Base-by-base conservation (phyloP, 2,113 vertebrate species). In the Galemys pyrenaicus region DNA sequence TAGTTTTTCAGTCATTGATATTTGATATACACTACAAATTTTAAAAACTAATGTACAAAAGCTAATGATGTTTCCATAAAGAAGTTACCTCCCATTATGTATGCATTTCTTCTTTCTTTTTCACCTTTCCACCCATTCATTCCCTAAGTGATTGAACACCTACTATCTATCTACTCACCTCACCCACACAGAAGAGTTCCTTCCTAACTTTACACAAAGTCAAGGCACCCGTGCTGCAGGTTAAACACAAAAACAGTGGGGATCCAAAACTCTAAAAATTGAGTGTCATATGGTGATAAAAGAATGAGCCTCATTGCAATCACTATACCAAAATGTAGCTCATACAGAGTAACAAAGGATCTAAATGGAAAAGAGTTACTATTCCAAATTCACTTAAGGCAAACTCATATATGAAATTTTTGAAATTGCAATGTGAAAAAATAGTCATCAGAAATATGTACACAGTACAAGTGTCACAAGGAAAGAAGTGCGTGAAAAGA, bases 231-330 rank as follows among this genome's bases (percentile, higher is more conserved):
- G 85, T 58, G 30, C 44, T 65, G 78, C 41, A 89, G 65, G 37
- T 11, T 91, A 87, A 92, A 90, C 28, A 65, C 19, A 81, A 89
- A 86, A 78, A 85, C 60, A 89, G 62, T 19, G 41, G 44, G 35
- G 85, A 88, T 81, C 10, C 83, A 88, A 87, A 71, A 24, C 28
- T 85, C 75, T 68, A 65, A 78, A 58, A 93, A 89, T 88, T 64
- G 35, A 88, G 60, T 51, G 35, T 46, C 82, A 65, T 71, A 83
- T 91, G 67, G 73, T 70, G 60, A 88, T 28, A 77, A 75, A 88
- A 92, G 73, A 88, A 85, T 73, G 62, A 78, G 3, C 19, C 73
- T 58, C 65, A 44, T 5, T 77, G 60, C 71, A 91, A 58, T 24
- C 17, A 91, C 46, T 80, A 26, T 71, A 94, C 60, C 83, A 77